phyloP scores from a whole-genome alignment of 2,888 invertebrate genomes.

The Chrysolina haemoptera region DNA sequence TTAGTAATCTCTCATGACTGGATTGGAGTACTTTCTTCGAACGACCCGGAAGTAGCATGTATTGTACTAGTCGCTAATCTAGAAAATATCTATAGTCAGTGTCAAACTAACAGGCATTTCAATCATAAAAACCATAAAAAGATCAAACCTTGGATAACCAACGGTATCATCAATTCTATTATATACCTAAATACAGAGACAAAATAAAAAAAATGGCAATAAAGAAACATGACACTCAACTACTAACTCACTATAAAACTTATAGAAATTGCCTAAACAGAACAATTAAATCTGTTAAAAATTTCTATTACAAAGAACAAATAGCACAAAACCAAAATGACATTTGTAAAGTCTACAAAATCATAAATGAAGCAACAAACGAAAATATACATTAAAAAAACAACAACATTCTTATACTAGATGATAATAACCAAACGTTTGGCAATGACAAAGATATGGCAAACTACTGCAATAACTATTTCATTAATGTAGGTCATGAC shows the following conservation, averaged over 20 bases:
- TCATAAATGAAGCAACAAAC: not conserved
- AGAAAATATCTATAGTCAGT: not conserved
- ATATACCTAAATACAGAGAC: not conserved
- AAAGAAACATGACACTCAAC: not conserved
- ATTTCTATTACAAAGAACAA: not conserved
- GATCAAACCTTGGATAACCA: not conserved
- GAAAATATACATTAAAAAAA: not conserved
- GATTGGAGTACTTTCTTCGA: conserved; percentile 3
- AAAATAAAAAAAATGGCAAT: conserved; percentile 3
- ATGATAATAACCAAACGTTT: not conserved
- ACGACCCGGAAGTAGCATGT: conserved; percentile 10
- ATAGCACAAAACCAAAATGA: not conserved
- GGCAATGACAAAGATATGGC: not conserved
- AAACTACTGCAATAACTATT: no score
- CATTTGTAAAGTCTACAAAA: not conserved
- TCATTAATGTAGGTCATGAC: not conserved
- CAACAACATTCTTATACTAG: not conserved
- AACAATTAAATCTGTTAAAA: not conserved
- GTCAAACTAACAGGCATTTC: not conserved
- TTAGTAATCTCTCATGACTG: conserved; percentile 1
- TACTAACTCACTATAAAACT: not conserved
- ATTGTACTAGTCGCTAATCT: not conserved
- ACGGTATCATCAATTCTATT: not conserved
- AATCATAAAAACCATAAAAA: not conserved
- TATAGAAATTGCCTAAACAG: not conserved